Evolutionary conservation across 2,888 invertebrate species (phyloP).

Genomic region (Epinotia bilunana): DNA sequence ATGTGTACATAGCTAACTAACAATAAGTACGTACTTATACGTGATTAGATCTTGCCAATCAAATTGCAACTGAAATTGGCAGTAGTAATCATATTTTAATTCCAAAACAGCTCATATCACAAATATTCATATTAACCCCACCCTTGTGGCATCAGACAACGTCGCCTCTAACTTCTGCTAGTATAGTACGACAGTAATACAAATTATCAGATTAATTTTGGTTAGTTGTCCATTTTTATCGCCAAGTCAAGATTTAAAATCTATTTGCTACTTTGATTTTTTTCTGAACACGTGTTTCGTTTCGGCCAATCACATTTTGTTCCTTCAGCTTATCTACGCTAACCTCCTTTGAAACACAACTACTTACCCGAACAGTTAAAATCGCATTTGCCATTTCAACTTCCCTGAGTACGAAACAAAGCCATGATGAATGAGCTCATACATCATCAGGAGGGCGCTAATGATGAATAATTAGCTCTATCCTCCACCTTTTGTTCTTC

Average conservation of each 20-base stretch:
- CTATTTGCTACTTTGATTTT: neutral
- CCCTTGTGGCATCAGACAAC: too few relatives aligned
- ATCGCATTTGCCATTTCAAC: conserved; percentile 26
- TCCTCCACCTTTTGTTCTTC: conserved; percentile 60
- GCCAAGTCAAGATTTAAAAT: neutral
- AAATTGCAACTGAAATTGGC: too few relatives aligned
- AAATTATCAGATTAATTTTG: too few relatives aligned
- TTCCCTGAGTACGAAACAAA: conserved; percentile 55
- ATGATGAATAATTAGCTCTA: conserved; percentile 74
- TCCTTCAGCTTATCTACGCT: neutral
- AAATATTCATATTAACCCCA: too few relatives aligned
- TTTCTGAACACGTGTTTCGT: neutral
- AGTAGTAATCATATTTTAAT: too few relatives aligned
- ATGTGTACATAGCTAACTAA: too few relatives aligned
- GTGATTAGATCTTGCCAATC: too few relatives aligned
- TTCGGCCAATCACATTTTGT: neutral
- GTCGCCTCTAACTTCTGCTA: too few relatives aligned
- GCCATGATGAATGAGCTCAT: conserved; percentile 64
- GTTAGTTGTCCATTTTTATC: too few relatives aligned
- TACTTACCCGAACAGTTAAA: conserved; percentile 21
- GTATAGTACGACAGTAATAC: too few relatives aligned
- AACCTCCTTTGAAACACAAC: conserved; percentile 3
- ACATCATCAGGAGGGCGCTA: conserved; percentile 65
- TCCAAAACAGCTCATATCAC: too few relatives aligned
- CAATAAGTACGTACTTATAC: too few relatives aligned